Evolutionary conservation across 2,797 vertebrate species (phyloP).

Genomic region (Ceryle rudis): DNA sequence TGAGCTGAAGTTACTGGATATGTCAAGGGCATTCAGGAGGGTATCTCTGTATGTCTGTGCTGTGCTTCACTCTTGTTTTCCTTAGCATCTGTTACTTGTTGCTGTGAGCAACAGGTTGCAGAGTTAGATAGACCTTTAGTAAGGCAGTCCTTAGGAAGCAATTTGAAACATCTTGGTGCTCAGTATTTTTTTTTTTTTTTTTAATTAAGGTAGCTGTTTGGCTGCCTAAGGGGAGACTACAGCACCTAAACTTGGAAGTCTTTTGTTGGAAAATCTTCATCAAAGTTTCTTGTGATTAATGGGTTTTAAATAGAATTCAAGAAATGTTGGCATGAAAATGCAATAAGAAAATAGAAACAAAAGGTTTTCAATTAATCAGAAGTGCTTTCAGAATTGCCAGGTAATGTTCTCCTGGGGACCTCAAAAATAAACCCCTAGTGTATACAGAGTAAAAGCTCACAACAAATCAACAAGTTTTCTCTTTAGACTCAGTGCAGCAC

Average conservation of each 20-base stretch:
- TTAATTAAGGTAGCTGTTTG: neutral
- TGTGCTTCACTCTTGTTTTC: neutral
- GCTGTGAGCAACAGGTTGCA: neutral
- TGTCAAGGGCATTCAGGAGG: neutral
- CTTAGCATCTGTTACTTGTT: neutral
- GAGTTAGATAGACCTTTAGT: neutral
- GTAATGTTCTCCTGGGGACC: neutral
- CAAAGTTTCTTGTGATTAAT: neutral
- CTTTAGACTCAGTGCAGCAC: neutral
- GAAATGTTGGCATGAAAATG: neutral
- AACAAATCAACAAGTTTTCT: neutral
- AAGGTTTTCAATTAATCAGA: constrained; percentile 29
- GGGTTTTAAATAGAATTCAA: neutral
- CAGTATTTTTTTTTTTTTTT: neutral
- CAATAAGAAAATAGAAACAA: neutral
- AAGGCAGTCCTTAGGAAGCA: neutral
- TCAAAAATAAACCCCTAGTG: neutral
- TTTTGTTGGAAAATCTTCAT: neutral
- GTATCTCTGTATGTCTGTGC: neutral
- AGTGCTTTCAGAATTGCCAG: neutral
- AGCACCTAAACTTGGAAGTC: neutral
- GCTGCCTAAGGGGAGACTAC: neutral
- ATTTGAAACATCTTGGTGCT: neutral
- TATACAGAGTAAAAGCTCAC: neutral
- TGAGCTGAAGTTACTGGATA: neutral